Evolutionary conservation across 2,888 invertebrate species (phyloP), one percentile per base, ranked within the genome.

Genomic region (Eudasyphora cyanicolor): DNA sequence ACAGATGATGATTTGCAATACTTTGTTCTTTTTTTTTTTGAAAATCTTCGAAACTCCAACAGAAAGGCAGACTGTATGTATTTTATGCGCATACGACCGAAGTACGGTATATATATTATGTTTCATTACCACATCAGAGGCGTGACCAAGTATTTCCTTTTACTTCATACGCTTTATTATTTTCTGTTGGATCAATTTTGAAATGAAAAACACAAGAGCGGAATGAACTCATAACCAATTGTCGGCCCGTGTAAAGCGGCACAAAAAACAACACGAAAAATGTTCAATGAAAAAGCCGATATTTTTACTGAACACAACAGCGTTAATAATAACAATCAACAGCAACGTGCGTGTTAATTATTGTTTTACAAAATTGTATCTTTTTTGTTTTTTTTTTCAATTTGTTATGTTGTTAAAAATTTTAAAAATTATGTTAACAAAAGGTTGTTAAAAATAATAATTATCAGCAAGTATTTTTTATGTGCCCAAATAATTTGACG

Each of bases 111-210:
- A n/a, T n/a, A 64, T 73, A 78, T 84, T 77, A 60, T 75, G 71
- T 77, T 80, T 81, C 84, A 81, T 73, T 78, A 73, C 75, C 67
- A 73, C 84, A 76, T 78, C 64, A 69, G 71, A 81, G 84, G 84
- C 81, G 81, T 84, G 84, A 75, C 84, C 76, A 81, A 84, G 81
- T 84, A 81, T 81, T 84, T 84, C 84, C 81, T 84, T 84, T 81
- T 76, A 32, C 71, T 80, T 75, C 71, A 64, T 77, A 71, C 17
- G 38, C 45, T 71, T 69, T 38, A 49, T 32, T 73, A 17, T 19
- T 19, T 67, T 54, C 32, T 75, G 24, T 24, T 17, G 29, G 24
- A 67, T 51, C 1, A 21, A 6, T 32, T 54, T 12, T 14, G 10
- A 10, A 19, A n/a, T 62, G 35, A 8, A 19, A 35, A 19, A n/a